Conservation (phyloP, 2,888 invertebrate genomes). For the Apoda limacodes region DNA sequence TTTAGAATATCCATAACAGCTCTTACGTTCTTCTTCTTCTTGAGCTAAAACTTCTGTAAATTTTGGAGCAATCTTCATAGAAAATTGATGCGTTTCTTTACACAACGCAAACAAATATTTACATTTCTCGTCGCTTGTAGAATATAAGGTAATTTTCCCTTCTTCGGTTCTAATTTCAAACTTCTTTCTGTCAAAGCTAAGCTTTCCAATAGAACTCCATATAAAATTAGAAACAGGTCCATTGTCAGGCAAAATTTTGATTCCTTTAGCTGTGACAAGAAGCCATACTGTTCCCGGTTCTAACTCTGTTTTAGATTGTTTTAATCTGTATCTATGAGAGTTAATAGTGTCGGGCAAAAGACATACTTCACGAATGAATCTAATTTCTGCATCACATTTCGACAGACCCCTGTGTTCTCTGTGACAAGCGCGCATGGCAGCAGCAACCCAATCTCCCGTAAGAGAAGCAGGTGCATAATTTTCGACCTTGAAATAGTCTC, state of each 20-base stretch:
- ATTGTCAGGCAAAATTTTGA: conserved; percentile 85
- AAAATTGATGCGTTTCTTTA: conserved; percentile 94
- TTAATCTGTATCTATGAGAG: conserved; percentile 88
- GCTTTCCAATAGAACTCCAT: conserved; percentile 96
- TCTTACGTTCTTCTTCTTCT: conserved; percentile 81
- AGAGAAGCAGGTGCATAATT: conserved; percentile 84
- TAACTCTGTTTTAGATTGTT: conserved; percentile 79
- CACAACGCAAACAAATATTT: conserved; percentile 89
- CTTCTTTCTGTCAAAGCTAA: conserved; percentile 97
- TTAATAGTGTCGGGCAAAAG: conserved; percentile 87
- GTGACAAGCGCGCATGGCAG: conserved; percentile 81
- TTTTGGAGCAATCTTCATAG: conserved; percentile 90
- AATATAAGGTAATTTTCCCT: conserved; percentile 89
- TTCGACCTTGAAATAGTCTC: conserved; percentile 79
- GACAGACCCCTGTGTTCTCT: conserved; percentile 84
- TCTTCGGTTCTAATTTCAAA: conserved; percentile 95
- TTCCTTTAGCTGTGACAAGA: conserved; percentile 92
- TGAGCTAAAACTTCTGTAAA: conserved; percentile 84
- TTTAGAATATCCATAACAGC: conserved; percentile 79
- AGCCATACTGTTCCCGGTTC: conserved; percentile 87
- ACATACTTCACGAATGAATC: conserved; percentile 92
- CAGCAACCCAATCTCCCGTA: conserved; percentile 69
- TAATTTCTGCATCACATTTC: conserved; percentile 83
- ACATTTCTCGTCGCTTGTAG: conserved; percentile 93
- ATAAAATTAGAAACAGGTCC: conserved; percentile 82